A percentile compares a stretch with the other conserved stretches of the same genome.
Evolutionary conservation across 2,113 vertebrate genomes (phyloP).

Genomic region (Diphyllodes magnificus): DNA sequence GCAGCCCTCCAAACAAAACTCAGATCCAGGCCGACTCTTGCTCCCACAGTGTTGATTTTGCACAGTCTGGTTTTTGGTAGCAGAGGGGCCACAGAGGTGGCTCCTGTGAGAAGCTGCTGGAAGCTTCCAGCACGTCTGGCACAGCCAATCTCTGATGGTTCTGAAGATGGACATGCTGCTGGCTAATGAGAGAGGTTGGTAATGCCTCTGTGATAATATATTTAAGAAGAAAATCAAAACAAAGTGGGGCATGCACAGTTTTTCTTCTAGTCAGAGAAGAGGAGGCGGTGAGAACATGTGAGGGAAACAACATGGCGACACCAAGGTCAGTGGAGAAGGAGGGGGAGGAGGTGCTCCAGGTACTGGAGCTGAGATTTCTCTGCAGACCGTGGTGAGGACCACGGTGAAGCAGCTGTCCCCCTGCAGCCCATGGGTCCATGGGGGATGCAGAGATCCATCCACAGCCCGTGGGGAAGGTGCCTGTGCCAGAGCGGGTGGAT

Average conservation of each 20-base stretch:
- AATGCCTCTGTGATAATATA: not conserved
- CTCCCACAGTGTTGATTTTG: not conserved
- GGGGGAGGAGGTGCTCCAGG: no score
- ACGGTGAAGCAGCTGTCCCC: no score
- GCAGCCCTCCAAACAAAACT: not conserved
- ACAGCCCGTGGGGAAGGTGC: no score
- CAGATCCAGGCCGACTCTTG: accelerated
- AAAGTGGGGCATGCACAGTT: not conserved
- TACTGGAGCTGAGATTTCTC: accelerated
- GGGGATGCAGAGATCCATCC: no score
- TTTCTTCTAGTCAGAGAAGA: not conserved
- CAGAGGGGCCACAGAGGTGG: not conserved
- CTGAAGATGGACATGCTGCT: not conserved
- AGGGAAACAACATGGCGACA: not conserved
- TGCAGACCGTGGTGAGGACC: no score
- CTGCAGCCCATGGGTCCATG: no score
- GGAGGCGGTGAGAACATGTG: not conserved
- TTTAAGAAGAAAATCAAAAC: not conserved
- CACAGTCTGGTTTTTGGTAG: not conserved
- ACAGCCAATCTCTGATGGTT: not conserved
- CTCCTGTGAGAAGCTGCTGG: not conserved
- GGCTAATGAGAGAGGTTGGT: not conserved
- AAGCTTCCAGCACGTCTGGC: not conserved
- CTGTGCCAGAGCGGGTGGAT: no score
- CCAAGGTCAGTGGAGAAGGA: no score